A percentile compares a stretch with the other conserved stretches of the same genome.
These are phyloP conservation scores for Fragum whitleyi DNA, from an alignment of 2,888 invertebrate species.

Conservation along the genomic window DNA sequence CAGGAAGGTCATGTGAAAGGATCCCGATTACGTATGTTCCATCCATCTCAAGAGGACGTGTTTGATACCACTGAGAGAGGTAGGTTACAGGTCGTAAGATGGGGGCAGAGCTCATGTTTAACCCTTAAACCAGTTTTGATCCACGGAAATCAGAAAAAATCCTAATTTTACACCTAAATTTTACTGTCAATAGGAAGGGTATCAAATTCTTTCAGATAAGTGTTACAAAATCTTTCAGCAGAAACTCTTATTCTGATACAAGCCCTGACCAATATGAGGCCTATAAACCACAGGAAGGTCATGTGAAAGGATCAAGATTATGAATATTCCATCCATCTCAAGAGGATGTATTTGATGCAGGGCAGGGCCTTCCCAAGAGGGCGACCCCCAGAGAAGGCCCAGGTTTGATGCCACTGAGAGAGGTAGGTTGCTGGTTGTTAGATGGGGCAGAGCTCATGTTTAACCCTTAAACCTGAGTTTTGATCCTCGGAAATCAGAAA, in stretches of 20 bases:
- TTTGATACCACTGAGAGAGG: conserved; percentile 40
- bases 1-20: conserved; percentile 51
- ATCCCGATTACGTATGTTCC: conserved; percentile 36
- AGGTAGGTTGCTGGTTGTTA: conserved; percentile 2
- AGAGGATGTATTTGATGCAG: conserved; percentile 64
- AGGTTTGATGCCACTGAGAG: conserved; percentile 40
- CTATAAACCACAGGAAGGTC: conserved; percentile 48
- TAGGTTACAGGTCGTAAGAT: not conserved
- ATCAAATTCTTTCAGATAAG: too few relatives aligned
- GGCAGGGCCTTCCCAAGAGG: too few relatives aligned
- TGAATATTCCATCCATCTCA: conserved; percentile 49
- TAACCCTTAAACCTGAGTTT: too few relatives aligned
- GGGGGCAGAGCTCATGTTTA: too few relatives aligned
- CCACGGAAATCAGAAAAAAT: too few relatives aligned
- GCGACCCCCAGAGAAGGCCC: too few relatives aligned
- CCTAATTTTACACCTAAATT: too few relatives aligned
- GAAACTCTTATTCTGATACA: not conserved
- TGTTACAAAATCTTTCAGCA: not conserved
- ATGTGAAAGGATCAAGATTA: conserved; percentile 44
- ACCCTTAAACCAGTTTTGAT: too few relatives aligned
- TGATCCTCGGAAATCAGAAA: too few relatives aligned
- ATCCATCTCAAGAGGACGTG: conserved; percentile 61
- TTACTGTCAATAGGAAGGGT: too few relatives aligned
- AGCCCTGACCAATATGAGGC: conserved; percentile 60
- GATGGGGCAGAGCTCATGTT: too few relatives aligned